Evolutionary conservation across 2,797 vertebrate genomes (phyloP), one percentile per base, ranked within the genome.

Genomic region (Chanos chanos): DNA sequence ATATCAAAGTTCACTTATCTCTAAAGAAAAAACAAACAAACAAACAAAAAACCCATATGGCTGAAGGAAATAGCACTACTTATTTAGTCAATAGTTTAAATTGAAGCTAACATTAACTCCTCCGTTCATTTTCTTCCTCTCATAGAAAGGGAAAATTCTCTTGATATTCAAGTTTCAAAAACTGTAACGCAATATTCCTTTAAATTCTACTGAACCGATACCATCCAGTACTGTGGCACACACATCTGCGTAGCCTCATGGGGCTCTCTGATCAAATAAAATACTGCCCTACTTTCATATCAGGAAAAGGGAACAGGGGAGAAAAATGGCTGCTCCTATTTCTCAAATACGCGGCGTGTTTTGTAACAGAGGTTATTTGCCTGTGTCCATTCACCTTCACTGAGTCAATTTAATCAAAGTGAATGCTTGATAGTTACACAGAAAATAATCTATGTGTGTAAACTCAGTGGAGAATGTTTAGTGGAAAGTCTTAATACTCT

Each of bases 141-240:
- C 52, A 74, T 60, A 56, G 48, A 59, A 47, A 66, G 57, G 24
- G 36, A 45, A 61, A 64, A 56, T 41, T 52, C 68, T 71, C 71
- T 34, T 58, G 55, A 65, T 34, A 52, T 21, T 50, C 39, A 50
- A 66, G 69, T 50, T 64, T 51, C 61, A 54, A 60, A 55, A 74
- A 51, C 55, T 66, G 61, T 39, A 71, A 34, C 49, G 50, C 59
- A 66, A 61, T 61, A 61, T 9, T 6, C 48, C 28, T 41, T 53
- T 43, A 40, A 50, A 59, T 71, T 71, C 30, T 41, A 37, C 50
- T 58, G 47, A 36, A 25, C n/a, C 51, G 40, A 36, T 48, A 36
- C 45, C 36, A 16, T 43, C 49, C 22, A 50, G 39, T 24, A 36
- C 25, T 16, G 52, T 43, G 6, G n/a, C 45, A 37, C 8, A 36